Conservation (phyloP, 1,140 invertebrate species). For the Nymphalis io region DNA sequence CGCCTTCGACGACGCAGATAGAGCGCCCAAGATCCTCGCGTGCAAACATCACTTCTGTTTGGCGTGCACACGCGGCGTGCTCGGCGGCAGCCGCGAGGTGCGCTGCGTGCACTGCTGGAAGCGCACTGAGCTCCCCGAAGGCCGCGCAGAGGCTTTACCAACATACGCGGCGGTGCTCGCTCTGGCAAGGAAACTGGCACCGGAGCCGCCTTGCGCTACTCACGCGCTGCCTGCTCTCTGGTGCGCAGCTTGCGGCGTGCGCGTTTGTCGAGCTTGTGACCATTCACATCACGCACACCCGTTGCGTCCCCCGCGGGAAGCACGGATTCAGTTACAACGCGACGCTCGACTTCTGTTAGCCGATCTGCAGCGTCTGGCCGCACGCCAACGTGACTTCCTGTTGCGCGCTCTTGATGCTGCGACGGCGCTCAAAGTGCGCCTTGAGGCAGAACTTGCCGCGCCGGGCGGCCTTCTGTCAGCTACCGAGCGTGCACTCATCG, state of each 20-base stretch:
- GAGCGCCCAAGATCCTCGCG: constrained; percentile 86
- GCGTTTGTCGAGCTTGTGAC: constrained; percentile 72
- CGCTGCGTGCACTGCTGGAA: constrained; percentile 87
- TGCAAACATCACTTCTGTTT: constrained; percentile 90
- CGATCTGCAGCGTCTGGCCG: constrained; percentile 84
- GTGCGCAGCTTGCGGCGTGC: constrained; percentile 85
- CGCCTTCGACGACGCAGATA: constrained; percentile 85
- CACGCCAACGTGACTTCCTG: constrained; percentile 86
- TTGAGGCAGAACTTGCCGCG: constrained; percentile 84
- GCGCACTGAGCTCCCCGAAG: constrained; percentile 82
- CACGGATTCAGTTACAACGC: constrained; percentile 76
- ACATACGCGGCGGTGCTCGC: constrained; percentile 84
- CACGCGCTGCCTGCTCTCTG: constrained; percentile 88
- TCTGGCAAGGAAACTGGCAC: constrained; percentile 82
- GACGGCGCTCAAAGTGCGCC: constrained; percentile 86
- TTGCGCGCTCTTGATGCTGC: constrained; percentile 88
- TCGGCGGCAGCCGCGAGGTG: constrained; percentile 83
- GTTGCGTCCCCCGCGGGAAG: constrained; percentile 80
- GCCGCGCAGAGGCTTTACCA: constrained; percentile 84
- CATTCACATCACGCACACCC: constrained; percentile 85
- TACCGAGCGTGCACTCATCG: constrained; percentile 10
- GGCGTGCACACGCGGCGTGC: constrained; percentile 85
- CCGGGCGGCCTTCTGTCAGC: constrained; percentile 13
- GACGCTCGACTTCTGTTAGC: constrained; percentile 83
- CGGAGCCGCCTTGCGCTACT: constrained; percentile 84